Evolutionary conservation across 2,888 invertebrate species (phyloP).

Genomic region (Vannuccia rotundouncinata): DNA sequence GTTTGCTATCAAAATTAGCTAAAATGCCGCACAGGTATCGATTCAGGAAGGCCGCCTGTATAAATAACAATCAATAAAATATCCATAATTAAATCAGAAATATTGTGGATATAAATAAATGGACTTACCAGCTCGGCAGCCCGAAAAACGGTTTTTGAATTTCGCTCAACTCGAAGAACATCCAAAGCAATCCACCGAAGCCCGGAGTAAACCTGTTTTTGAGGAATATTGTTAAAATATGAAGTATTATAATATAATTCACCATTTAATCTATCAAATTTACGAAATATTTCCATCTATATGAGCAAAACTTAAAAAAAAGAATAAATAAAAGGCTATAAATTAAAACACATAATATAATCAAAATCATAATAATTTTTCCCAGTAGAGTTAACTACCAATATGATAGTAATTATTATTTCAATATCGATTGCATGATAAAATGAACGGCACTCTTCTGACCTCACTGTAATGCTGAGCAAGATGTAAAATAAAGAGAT

Average conservation of each 20-base stretch:
- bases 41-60: background rate
- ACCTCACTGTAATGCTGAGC: background rate
- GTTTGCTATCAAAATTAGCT: constrained; percentile 6
- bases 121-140: constrained; percentile 12
- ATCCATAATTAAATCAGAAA: background rate
- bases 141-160: background rate
- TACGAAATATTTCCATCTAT: too few species aligned
- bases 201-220: background rate
- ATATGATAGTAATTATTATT: too few species aligned
- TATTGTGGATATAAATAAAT: background rate
- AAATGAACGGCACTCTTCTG: too few species aligned
- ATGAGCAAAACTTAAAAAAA: too few species aligned
- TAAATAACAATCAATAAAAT: background rate
- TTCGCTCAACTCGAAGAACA: constrained; percentile 8
- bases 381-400: too few species aligned
- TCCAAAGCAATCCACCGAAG: constrained; percentile 33
- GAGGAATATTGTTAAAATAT: too few species aligned
- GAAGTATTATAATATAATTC: too few species aligned
- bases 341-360: too few species aligned
- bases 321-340: too few species aligned
- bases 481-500: constrained; percentile 29
- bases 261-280: too few species aligned
- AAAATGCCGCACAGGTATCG: constrained; percentile 9
- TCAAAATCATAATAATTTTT: too few species aligned
- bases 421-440: too few species aligned